These are phyloP conservation scores for Takifugu bimaculatus DNA, from an alignment of 2,113 vertebrate genomes.

Conservation along the genomic window DNA sequence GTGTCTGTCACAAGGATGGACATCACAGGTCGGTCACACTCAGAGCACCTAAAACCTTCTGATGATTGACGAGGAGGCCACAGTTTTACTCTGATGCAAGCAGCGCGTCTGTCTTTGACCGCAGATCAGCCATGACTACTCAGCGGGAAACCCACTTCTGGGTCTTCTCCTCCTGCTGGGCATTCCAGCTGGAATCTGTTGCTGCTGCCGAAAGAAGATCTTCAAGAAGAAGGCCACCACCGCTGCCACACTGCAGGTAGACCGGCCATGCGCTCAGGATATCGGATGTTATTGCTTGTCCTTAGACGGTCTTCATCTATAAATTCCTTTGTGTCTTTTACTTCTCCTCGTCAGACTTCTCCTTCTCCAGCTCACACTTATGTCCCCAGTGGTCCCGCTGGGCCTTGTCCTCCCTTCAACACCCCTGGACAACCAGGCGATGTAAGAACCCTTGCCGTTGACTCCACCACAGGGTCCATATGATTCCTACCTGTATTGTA, in stretches of 20 bases:
- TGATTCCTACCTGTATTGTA: background rate
- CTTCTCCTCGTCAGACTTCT: constrained; percentile 1
- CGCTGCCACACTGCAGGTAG: constrained; percentile 1
- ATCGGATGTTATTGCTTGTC: too few species aligned
- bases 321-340: background rate
- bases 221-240: constrained; percentile 50
- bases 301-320: too few species aligned
- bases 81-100: too few species aligned
- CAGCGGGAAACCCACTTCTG: constrained; percentile 37
- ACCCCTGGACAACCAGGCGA: constrained; percentile 27
- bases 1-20: constrained; percentile 54
- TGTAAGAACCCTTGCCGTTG: constrained; percentile 23
- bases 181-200: constrained; percentile 61
- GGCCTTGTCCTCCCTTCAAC: constrained; percentile 44
- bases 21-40: constrained; percentile 46
- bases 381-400: constrained; percentile 18
- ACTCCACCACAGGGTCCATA: background rate
- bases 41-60: background rate
- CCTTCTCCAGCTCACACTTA: constrained; percentile 2
- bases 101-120: background rate
- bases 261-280: too few species aligned
- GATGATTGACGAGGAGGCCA: too few species aligned
- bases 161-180: constrained; percentile 63
- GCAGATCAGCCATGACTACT: constrained; percentile 30
- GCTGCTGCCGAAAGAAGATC: constrained; percentile 67